Conservation (phyloP, 2,888 invertebrate species). For the Lordiphosa fenestrarum region DNA sequence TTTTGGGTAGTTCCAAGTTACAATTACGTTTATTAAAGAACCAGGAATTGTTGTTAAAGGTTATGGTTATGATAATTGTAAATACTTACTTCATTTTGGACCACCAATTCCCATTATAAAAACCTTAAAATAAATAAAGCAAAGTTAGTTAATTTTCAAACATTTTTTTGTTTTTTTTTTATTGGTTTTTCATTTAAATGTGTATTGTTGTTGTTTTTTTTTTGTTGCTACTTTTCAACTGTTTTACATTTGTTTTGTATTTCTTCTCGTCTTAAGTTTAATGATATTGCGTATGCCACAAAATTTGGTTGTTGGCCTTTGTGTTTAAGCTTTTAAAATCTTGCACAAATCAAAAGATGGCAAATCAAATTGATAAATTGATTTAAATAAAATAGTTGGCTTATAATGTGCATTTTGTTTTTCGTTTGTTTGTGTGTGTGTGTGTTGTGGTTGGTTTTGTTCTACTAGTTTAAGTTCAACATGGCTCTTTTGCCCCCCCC, state of each 20-base stretch:
- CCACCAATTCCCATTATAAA: too few species aligned
- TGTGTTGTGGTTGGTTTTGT: conserved; percentile 9
- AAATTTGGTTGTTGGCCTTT: conserved; percentile 43
- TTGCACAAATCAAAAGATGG: conserved; percentile 56
- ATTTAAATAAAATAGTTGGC: conserved; percentile 20
- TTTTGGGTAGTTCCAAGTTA: too few species aligned
- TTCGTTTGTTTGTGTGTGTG: conserved; percentile 23
- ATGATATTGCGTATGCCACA: conserved; percentile 71
- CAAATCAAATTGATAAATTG: conserved; percentile 40
- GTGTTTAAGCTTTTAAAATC: conserved; percentile 30
- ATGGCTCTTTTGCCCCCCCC: conserved; percentile 12
- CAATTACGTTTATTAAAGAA: too few species aligned
- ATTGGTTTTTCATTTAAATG: conserved; percentile 38
- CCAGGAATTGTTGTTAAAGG: too few species aligned
- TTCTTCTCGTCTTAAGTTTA: conserved; percentile 43
- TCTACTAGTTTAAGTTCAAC: conserved; percentile 17
- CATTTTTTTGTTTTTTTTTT: conserved; percentile 20
- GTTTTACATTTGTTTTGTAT: conserved; percentile 23
- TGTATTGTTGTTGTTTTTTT: conserved; percentile 16
- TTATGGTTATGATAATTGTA: too few species aligned
- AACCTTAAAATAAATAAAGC: too few species aligned
- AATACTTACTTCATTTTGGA: too few species aligned
- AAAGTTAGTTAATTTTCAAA: conserved; percentile 10
- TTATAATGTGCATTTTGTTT: conserved; percentile 24
- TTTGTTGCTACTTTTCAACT: conserved; percentile 18